phyloP scores from a whole-genome alignment of 1,140 invertebrate genomes.

The Mizuhopecten yessoensis region DNA sequence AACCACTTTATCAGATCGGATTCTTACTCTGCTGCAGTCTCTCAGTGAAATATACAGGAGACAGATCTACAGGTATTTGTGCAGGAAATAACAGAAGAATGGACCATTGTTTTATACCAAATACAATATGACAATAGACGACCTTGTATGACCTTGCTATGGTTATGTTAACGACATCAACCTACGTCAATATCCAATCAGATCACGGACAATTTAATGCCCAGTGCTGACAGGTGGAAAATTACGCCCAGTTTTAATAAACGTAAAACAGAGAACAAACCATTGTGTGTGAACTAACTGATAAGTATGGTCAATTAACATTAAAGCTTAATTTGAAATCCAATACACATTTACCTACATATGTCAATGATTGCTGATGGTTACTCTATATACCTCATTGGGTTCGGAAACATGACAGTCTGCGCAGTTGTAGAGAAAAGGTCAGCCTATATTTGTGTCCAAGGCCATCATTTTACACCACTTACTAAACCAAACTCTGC shows the following conservation, averaged over 20 bases:
- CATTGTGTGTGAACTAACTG: not conserved
- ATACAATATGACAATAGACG: not conserved
- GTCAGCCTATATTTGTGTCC: too few relatives aligned
- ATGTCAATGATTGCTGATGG: not conserved
- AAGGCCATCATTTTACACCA: too few relatives aligned
- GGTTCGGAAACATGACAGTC: too few relatives aligned
- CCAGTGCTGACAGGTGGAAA: not conserved
- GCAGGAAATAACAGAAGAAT: not conserved
- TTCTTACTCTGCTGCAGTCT: not conserved
- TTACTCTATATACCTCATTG: not conserved
- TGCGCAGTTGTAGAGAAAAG: too few relatives aligned
- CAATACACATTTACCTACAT: not conserved
- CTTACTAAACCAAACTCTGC: too few relatives aligned
- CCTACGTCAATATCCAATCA: slow-evolving; percentile 38
- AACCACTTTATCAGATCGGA: too few relatives aligned
- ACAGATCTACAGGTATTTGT: not conserved
- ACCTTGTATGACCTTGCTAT: not conserved
- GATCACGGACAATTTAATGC: not conserved
- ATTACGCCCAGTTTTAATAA: not conserved
- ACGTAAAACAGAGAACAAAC: not conserved
- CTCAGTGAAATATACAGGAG: too few relatives aligned
- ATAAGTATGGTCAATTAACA: not conserved
- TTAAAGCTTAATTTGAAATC: not conserved
- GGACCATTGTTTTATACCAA: not conserved
- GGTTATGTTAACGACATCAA: not conserved